These are phyloP conservation scores for Cyanoderma ruficeps DNA, from an alignment of 2,113 vertebrate genomes.

Conservation along the genomic window DNA sequence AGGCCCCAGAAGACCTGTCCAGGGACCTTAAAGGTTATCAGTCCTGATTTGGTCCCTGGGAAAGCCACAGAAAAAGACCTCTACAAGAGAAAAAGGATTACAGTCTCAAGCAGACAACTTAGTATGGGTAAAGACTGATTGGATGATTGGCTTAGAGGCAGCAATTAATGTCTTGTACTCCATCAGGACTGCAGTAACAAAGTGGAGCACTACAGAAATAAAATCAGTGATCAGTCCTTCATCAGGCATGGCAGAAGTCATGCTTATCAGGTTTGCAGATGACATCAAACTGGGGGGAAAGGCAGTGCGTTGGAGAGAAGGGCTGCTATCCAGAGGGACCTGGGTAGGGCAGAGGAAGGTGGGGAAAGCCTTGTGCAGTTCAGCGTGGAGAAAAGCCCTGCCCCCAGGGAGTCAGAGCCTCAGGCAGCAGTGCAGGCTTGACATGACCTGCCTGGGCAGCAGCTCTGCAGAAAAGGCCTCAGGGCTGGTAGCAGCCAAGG, in stretches of 20 bases:
- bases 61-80: background rate
- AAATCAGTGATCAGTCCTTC: background rate
- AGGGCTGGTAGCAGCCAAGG: background rate
- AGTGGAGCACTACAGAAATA: background rate
- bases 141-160: background rate
- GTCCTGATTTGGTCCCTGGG: background rate
- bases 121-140: background rate
- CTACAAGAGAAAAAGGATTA: background rate
- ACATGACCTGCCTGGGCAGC: background rate
- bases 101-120: background rate
- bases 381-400: background rate
- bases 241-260: background rate
- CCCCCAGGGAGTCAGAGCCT: background rate
- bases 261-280: background rate
- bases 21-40: background rate
- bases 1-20: background rate
- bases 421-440: background rate
- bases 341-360: background rate
- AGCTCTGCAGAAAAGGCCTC: background rate
- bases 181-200: background rate
- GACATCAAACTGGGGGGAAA: background rate
- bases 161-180: background rate
- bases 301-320: background rate
- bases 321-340: background rate
- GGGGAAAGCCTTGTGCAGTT: background rate